Evolutionary conservation across 2,888 invertebrate genomes (phyloP).

Genomic region (Drosophila monieri): DNA sequence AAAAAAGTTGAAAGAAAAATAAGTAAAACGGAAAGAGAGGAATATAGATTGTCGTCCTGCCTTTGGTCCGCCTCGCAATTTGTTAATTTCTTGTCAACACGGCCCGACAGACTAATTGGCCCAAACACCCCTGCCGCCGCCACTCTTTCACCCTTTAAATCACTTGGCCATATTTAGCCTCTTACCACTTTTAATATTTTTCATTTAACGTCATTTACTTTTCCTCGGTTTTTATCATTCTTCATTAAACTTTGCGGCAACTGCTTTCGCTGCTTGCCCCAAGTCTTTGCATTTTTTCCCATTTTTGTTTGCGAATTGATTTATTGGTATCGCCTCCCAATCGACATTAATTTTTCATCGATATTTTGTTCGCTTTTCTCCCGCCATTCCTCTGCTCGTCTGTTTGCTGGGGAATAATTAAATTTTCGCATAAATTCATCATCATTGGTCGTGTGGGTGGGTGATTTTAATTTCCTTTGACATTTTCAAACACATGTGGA

Average conservation of each 20-base stretch:
- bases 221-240: conserved; percentile 55
- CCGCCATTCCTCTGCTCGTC: conserved; percentile 14
- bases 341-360: conserved; percentile 74
- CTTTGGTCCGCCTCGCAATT: conserved; percentile 47
- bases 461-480: conserved; percentile 72
- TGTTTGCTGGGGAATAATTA: conserved; percentile 74
- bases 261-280: conserved; percentile 1
- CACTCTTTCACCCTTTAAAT: conserved; percentile 28
- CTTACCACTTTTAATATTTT: conserved; percentile 59
- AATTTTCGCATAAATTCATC: conserved; percentile 77
- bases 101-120: conserved; percentile 48
- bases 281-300: not conserved
- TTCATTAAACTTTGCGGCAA: conserved; percentile 63
- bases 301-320: conserved; percentile 65
- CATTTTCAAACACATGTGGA: conserved; percentile 31
- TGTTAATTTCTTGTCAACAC: conserved; percentile 75
- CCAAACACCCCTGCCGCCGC: conserved; percentile 6
- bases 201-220: conserved; percentile 67
- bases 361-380: conserved; percentile 42
- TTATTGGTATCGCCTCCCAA: conserved; percentile 71
- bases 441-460: conserved; percentile 49
- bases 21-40: not conserved
- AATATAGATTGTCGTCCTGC: conserved; percentile 2
- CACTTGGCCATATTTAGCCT: conserved; percentile 56
- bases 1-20: conserved; percentile 25